These are phyloP conservation scores for Mohoua ochrocephala DNA, from an alignment of 2,113 vertebrate species.

Conservation along the genomic window DNA sequence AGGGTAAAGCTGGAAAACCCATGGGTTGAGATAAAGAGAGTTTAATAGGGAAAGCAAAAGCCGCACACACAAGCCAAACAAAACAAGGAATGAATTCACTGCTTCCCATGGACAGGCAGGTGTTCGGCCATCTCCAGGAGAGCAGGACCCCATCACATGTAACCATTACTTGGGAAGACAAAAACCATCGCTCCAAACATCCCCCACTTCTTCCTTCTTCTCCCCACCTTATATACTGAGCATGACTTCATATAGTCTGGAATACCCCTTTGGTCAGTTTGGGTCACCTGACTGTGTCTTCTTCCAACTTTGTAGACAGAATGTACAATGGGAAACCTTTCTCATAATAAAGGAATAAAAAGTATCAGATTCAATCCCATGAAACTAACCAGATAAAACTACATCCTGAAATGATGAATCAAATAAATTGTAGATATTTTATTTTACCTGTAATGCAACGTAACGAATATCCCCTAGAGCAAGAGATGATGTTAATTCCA, in stretches of 20 bases:
- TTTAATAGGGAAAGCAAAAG: not conserved
- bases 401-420: not conserved
- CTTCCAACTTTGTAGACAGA: not conserved
- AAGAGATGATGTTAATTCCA: not conserved
- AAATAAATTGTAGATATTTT: not conserved
- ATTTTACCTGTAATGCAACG: not conserved
- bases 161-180: not conserved
- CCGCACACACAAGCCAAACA: not conserved
- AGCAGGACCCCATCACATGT: not conserved
- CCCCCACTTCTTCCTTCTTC: not conserved
- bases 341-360: not conserved
- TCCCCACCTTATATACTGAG: not conserved
- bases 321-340: not conserved
- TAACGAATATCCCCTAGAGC: not conserved
- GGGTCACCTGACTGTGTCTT: not conserved
- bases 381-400: not conserved
- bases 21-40: not conserved
- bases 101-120: not conserved
- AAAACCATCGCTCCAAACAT: not conserved
- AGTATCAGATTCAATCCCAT: not conserved
- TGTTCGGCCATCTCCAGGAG: not conserved
- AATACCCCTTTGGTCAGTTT: not conserved
- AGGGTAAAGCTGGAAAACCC: not conserved
- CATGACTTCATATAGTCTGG: not conserved
- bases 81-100: not conserved